These are phyloP conservation scores for Chrysomallon squamiferum DNA, from an alignment of 1,140 invertebrate species.

Conservation along the genomic window DNA sequence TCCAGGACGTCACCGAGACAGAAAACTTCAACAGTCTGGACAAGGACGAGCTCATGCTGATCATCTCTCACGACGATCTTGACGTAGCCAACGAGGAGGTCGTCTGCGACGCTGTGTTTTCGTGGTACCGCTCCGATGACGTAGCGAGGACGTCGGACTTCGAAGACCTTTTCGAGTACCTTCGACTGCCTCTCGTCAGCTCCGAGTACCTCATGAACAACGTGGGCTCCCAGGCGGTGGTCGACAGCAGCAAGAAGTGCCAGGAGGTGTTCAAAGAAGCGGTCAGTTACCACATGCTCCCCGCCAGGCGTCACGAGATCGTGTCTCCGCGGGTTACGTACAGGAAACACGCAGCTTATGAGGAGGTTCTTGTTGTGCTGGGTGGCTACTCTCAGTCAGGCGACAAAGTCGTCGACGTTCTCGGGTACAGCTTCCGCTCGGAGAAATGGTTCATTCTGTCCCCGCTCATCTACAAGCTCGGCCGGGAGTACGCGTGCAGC, in stretches of 20 bases:
- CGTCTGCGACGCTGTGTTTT: conserved; percentile 20
- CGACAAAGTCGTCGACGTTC: conserved; percentile 22
- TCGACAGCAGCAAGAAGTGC: conserved; percentile 30
- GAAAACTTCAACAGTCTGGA: conserved; percentile 15
- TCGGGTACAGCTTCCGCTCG: conserved; percentile 33
- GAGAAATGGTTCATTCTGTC: conserved; percentile 35
- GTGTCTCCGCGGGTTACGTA: conserved; percentile 33
- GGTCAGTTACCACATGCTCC: conserved; percentile 47
- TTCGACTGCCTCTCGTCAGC: conserved; percentile 21
- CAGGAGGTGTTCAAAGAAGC: conserved; percentile 41
- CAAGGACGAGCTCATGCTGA: conserved; percentile 5
- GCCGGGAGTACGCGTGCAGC: conserved; percentile 35
- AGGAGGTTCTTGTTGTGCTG: conserved; percentile 39
- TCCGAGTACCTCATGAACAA: conserved; percentile 43
- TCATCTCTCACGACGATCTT: conserved; percentile 22
- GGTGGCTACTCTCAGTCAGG: conserved; percentile 35
- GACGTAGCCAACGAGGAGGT: conserved; percentile 17
- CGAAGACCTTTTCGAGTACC: conserved; percentile 7
- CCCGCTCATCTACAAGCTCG: conserved; percentile 28
- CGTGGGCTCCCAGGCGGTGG: conserved; percentile 35
- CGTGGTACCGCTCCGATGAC: conserved; percentile 14
- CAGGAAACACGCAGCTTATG: conserved; percentile 31
- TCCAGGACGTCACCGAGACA: conserved; percentile 7
- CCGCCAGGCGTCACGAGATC: conserved; percentile 36
- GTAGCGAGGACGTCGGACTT: not conserved